Evolutionary conservation across 2,888 invertebrate species (phyloP).

Genomic region (Drosophila helvetica): DNA sequence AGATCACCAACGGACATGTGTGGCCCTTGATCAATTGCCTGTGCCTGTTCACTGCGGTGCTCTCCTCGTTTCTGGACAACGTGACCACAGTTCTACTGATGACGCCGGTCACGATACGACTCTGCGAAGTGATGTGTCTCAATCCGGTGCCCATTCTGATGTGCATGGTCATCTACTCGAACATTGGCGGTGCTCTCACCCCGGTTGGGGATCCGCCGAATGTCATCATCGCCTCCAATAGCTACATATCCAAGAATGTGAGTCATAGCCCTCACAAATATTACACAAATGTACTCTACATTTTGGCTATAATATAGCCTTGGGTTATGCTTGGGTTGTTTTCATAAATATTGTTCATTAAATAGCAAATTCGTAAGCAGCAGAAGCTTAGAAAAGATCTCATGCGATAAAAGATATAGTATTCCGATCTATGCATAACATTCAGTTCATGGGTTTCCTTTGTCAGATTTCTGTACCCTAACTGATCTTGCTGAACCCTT

Average conservation of each 20-base stretch:
- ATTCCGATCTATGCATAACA: too few relatives aligned
- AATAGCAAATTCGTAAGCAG: too few relatives aligned
- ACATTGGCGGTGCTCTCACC: constrained; percentile 95
- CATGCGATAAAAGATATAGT: too few relatives aligned
- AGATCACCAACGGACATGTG: constrained; percentile 88
- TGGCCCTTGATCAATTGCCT: constrained; percentile 91
- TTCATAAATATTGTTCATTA: too few relatives aligned
- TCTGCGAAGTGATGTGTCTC: constrained; percentile 94
- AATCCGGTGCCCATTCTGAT: constrained; percentile 95
- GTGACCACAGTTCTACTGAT: constrained; percentile 91
- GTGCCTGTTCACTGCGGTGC: constrained; percentile 88
- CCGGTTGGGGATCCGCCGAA: constrained; percentile 95
- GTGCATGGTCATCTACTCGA: constrained; percentile 94
- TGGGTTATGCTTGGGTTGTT: too few relatives aligned
- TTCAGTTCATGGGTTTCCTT: too few relatives aligned
- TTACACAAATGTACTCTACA: rapidly evolving
- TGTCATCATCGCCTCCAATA: constrained; percentile 84
- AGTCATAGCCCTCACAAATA: constrained; percentile 27
- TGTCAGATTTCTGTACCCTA: too few relatives aligned
- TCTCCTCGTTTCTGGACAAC: constrained; percentile 91
- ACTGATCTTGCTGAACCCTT: neutral
- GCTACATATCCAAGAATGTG: constrained; percentile 83
- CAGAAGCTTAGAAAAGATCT: too few relatives aligned
- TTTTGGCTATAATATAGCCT: too few relatives aligned
- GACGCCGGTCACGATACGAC: constrained; percentile 91